Conservation (phyloP, 2,888 invertebrate genomes). For the Litoditis marina region DNA sequence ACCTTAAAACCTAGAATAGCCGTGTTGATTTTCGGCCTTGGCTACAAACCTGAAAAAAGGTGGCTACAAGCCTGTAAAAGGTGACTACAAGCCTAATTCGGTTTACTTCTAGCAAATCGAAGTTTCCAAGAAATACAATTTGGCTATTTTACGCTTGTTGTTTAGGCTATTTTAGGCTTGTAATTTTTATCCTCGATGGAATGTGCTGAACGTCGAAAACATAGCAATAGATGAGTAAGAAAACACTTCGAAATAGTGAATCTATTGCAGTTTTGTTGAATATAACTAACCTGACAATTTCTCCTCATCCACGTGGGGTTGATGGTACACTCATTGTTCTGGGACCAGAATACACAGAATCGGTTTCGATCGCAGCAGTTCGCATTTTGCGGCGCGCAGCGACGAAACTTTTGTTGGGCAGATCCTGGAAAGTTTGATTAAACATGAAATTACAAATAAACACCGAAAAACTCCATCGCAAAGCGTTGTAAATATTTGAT, state of each 20-base stretch:
- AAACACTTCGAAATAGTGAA: not conserved
- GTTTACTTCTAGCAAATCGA: too few species aligned
- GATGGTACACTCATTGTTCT: slow-evolving; percentile 43
- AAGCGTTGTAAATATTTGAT: too few species aligned
- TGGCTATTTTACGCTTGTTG: too few species aligned
- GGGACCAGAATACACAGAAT: slow-evolving; percentile 50
- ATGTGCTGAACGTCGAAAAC: too few species aligned
- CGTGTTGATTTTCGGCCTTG: too few species aligned
- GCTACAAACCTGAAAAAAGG: too few species aligned
- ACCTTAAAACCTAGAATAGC: too few species aligned
- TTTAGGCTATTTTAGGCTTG: too few species aligned
- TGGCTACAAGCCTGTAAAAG: too few species aligned
- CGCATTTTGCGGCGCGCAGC: slow-evolving; percentile 10
- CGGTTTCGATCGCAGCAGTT: slow-evolving; percentile 34
- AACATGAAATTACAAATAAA: not conserved
- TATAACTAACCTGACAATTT: slow-evolving; percentile 34
- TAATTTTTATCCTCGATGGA: too few species aligned
- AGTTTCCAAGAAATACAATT: too few species aligned
- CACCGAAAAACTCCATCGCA: not conserved
- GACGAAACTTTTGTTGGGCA: slow-evolving; percentile 4
- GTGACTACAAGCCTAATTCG: too few species aligned
- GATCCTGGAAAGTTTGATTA: slow-evolving; percentile 1
- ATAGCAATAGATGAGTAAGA: not conserved
- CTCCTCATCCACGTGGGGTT: slow-evolving; percentile 53
- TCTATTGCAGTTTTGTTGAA: not conserved